Evolutionary conservation across 1,140 invertebrate species (phyloP), one percentile per base, ranked within the genome.

Genomic region (Diorhabda sublineata): DNA sequence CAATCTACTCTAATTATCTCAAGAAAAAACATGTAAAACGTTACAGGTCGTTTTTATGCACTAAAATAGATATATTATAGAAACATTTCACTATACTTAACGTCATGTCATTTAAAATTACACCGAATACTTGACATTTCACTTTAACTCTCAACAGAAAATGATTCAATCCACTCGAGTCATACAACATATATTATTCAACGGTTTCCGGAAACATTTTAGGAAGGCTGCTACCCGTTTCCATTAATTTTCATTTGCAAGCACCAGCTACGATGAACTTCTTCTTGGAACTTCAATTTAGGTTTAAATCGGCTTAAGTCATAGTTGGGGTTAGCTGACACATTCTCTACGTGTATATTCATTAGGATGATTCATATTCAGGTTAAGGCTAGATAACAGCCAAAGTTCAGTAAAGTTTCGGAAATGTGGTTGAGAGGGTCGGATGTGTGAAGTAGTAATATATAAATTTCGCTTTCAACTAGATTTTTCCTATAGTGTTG

Each of bases 191-290:
- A 52, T 52, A 52, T 52, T 52, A 52, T 52, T 52, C 47, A 52
- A 6, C 47, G 47, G 47, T 52, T 52, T 52, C 47, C 47, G 6
- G 47, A 52, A 52, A 52, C 47, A 52, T 52, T 52, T 52, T 52
- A 6, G n/a, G 47, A 52, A 52, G n/a, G 47, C 47, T 52, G 47
- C 47, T 52, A 52, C 47, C 47, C 47, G 47, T n/a, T 52, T 52
- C n/a, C 47, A 52, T 52, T 52, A 52, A 52, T 52, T 52, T 52
- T 52, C 47, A 52, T 52, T 52, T 52, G 47, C 47, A 52, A 52
- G 6, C 47, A 52, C 47, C 47, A 52, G 47, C 47, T 52, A 52
- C 47, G 47, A 52, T 8, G n/a, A 52, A 6, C 47, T 52, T 52
- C 47, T 52, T 52, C 47, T 52, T 8, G 47, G 47, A 52, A 52